These are phyloP conservation scores for Monoplex corrugatus DNA, from an alignment of 2,888 invertebrate species.

Conservation along the genomic window DNA sequence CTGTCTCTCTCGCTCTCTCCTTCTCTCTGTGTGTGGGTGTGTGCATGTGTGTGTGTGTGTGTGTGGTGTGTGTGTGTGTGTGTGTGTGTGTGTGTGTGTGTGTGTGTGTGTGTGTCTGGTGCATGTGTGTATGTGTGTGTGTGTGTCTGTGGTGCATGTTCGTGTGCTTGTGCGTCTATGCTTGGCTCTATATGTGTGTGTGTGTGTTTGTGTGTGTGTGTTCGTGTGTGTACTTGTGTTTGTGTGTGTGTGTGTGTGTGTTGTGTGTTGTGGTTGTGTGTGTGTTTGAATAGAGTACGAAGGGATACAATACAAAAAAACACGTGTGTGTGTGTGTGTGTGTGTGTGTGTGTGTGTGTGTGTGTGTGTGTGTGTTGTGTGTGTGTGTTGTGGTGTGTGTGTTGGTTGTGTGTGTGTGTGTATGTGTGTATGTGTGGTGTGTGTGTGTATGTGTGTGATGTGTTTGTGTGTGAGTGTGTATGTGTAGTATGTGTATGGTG, in stretches of 20 bases:
- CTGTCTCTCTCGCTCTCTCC: too few relatives aligned
- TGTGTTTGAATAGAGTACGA: not conserved
- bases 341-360: not conserved
- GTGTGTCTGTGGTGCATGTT: not conserved
- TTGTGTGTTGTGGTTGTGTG: not conserved
- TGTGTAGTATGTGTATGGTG: not conserved
- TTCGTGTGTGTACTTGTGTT: not conserved
- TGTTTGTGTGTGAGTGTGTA: not conserved
- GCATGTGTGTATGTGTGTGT: not conserved
- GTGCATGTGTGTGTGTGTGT: slow-evolving; percentile 1
- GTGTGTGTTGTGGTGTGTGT: not conserved
- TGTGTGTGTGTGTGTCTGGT: not conserved
- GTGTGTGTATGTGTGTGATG: not conserved
- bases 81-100: not conserved
- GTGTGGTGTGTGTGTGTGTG: not conserved
- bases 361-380: not conserved
- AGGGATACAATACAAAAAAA: too few relatives aligned
- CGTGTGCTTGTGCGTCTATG: not conserved
- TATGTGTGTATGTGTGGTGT: not conserved
- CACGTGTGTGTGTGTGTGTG: not conserved
- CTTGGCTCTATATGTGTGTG: not conserved
- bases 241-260: not conserved
- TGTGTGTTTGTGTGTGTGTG: not conserved
- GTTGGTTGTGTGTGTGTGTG: not conserved
- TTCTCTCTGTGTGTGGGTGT: not conserved